Evolutionary conservation across 2,888 invertebrate species (phyloP).

Genomic region (Limnephilus rhombicus): DNA sequence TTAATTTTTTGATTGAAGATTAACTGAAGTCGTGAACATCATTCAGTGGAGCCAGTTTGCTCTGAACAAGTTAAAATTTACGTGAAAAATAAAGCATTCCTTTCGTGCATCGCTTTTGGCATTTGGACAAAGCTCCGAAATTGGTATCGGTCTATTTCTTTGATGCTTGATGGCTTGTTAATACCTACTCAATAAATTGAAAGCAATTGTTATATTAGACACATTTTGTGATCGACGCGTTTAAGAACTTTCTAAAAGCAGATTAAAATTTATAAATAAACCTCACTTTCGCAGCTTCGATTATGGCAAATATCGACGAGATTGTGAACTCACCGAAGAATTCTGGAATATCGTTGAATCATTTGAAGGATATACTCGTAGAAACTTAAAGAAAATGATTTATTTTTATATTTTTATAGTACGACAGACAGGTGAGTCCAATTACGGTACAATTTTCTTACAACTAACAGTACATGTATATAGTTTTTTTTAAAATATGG

Average conservation of each 20-base stretch:
- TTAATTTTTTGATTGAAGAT: background rate
- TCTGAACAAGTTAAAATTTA: background rate
- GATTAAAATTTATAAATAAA: background rate
- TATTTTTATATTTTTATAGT: too few relatives aligned
- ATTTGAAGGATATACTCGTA: too few relatives aligned
- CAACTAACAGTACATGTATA: too few relatives aligned
- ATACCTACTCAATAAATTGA: background rate
- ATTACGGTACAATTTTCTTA: too few relatives aligned
- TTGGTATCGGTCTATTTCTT: background rate
- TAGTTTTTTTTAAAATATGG: too few relatives aligned
- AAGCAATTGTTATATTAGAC: background rate
- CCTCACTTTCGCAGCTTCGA: background rate
- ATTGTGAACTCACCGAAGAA: background rate
- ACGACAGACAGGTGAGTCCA: too few relatives aligned
- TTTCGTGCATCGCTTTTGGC: slow-evolving; percentile 1
- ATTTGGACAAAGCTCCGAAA: background rate
- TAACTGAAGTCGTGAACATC: background rate
- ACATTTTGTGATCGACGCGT: background rate
- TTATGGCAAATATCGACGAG: background rate
- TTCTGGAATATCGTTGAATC: background rate
- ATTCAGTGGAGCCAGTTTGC: background rate
- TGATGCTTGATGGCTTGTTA: background rate
- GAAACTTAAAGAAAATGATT: too few relatives aligned
- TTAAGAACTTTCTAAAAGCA: background rate
- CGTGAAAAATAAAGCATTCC: background rate